Base-by-base conservation (phyloP, 2,888 invertebrate genomes). In the Limnephilus marmoratus region DNA sequence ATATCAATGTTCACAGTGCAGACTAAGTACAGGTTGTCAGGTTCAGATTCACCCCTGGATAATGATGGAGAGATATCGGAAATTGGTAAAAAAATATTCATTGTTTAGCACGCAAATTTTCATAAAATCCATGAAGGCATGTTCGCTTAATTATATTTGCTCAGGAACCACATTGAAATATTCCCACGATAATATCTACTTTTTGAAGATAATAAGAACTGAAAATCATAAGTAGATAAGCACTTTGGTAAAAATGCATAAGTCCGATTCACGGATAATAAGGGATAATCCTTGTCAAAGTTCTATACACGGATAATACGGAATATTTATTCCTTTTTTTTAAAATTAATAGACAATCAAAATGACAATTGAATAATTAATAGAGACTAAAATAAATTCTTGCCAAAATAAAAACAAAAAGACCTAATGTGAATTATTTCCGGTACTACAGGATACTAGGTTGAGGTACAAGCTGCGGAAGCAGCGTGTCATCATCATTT, bases 1-100 rank as follows among this genome's bases (percentile, higher is more conserved):
- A 86, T 68, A 92, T 92, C 92, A 85, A 81, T 92, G 92, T 92
- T 92, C 92, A 86, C 92, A 90, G 90, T 53, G 15, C 45, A 9
- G 18, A 24, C 87, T 87, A 87, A 88, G 31, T 68, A 80, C 80
- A 34, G 68, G 34, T 68, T 68, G 88, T 24, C 29, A 15, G 31
- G 68, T 31, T 18, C 24, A 29, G 88, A 68, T 88, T 15, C 88
- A n/a, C 53, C 68, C 88, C 45, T 85, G 31, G 88, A 18, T 45
- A 31, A 85, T 24, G 1, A 4, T 5, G 24, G 68, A 24, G 68
- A 24, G 24, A 68, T 45, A 85, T 85, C 15, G 45, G 85, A 85
- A 18, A n/a, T 85, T 41, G 37, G 5, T 37, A 18, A 83, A 37
- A 37, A 83, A 83, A 29, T 37, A 34, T 83, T 37, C 83, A 7